Conservation (phyloP, 2,797 vertebrate genomes). For the Labeo calbasu region DNA sequence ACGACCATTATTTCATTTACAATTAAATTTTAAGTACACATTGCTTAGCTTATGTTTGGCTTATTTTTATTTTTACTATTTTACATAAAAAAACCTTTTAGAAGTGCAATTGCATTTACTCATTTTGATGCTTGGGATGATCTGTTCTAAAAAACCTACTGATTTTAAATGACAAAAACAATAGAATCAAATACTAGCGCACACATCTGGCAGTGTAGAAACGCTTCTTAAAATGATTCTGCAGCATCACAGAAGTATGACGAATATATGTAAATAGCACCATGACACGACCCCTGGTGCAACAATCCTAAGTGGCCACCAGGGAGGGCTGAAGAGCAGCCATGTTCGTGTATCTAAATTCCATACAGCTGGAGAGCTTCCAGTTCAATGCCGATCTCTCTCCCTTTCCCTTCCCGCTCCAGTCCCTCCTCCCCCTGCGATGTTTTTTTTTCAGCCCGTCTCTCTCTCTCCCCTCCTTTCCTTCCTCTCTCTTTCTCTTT, state of each 20-base stretch:
- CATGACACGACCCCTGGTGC: not conserved
- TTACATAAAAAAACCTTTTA: not conserved
- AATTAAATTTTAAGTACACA: not conserved
- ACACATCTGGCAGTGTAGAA: not conserved
- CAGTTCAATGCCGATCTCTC: conserved; percentile 61
- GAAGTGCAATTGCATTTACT: not conserved
- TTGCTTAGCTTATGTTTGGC: not conserved
- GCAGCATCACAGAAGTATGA: not conserved
- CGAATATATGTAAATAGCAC: not conserved
- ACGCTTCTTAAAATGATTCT: not conserved
- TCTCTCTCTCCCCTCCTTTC: conserved; percentile 54
- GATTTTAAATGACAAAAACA: not conserved
- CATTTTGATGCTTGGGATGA: not conserved
- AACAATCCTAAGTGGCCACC: conserved; percentile 40
- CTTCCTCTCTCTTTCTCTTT: conserved; percentile 49
- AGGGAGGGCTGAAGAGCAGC: conserved; percentile 52
- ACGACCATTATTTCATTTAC: not conserved
- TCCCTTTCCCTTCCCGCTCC: conserved; percentile 32
- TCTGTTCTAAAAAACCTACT: not conserved
- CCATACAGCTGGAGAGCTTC: conserved; percentile 62
- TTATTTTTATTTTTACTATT: not conserved
- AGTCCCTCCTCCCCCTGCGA: conserved; percentile 44
- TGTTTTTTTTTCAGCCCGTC: conserved; percentile 44
- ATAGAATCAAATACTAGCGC: not conserved
- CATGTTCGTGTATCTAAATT: conserved; percentile 35